Base-by-base conservation (phyloP, 2,888 invertebrate genomes). In the Caenorhabditis parvicauda region DNA sequence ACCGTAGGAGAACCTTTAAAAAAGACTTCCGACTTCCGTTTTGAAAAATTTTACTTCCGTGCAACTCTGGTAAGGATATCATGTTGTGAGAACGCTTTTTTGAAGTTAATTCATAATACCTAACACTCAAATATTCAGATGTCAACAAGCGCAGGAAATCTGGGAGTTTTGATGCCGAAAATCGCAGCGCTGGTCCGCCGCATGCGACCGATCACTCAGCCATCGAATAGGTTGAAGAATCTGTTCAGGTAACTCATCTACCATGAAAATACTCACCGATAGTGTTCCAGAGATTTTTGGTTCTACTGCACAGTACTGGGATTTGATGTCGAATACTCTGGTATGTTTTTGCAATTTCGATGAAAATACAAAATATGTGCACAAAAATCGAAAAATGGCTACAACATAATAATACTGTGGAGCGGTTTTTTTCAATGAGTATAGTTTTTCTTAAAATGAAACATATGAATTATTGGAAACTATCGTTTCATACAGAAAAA, bases 251-350 rank as follows among this genome's bases (percentile, higher is more conserved):
- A 47, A 53, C 12, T 32, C 9, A 32, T 12, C 9, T n/a, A 32
- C n/a, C n/a, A n/a, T 9, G n/a, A n/a, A n/a, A 32, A 32, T 12
- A 32, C 35, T 12, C 42, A 54, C 6, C 44, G 54, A 44, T 44
- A 43, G 14, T 50, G 56, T 19, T 70, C 62, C 54, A 88, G 93
- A 77, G 96, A 99, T 83, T 99, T 99, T 82, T 99, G 98, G 98
- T 86, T 96, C 42, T 99, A 98, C 82, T 98, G 94, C 82, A 93
- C 98, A 1, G 91, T 98, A 3, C 93, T 98, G 90, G 96, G 95
- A 9, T 98, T 98, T 83, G 92, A 93, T 0, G 89, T 89, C 0
- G 89, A 90, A 9, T 81, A 82, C 25, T 81, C 82, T n/a, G 81
- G 81, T 78, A 50, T 7, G 45, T 28, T 28, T 9, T n/a, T 39